Evolutionary conservation across 2,888 invertebrate genomes (phyloP), one percentile per base, ranked within the genome.

Genomic region (Onchidella celtica): DNA sequence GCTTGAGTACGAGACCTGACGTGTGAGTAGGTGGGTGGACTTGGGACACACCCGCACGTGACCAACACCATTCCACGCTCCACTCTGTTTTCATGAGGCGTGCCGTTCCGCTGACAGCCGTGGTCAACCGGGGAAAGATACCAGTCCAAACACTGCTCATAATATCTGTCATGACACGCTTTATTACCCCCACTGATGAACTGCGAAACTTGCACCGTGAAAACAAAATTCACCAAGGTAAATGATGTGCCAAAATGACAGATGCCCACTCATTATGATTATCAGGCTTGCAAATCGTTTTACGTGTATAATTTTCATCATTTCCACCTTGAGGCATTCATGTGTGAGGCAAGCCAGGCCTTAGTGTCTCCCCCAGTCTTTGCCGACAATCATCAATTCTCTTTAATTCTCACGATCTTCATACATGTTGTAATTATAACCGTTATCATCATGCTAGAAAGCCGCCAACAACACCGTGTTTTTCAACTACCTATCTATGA

Each of bases 151-250:
- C 21, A 70, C 21, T 70, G 70, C 70, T 34, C 61, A 57, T 11
- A 11, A 3, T 47, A 17, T 6, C 14, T 73, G 73, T 0, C 73
- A 36, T 14, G 36, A 24, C 73, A 38, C 36, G 73, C 73, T 73
- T 38, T n/a, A 59, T 14, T 73, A 59, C 59, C 61, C n/a, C 24
- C 32, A 29, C 6, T 73, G 61, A 73, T 61, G 36, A 34, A 73
- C 59, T 73, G 36, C n/a, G 17, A 34, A 6, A 61, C 38, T 36
- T 1, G 61, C 9, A n/a, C 57, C 55, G 27, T 61, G 17, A 59
- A 27, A 38, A 9, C 14, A n/a, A n/a, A n/a, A n/a, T n/a, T n/a
- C n/a, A n/a, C n/a, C n/a, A n/a, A n/a, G 47, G 36, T 11, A 47
- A 59, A 36, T 24, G 36, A 27, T 47, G 47, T 6, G 9, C 17